Base-by-base conservation (phyloP, 53 echinoderm and acorn worm species). In the Paracentrotus lividus region DNA sequence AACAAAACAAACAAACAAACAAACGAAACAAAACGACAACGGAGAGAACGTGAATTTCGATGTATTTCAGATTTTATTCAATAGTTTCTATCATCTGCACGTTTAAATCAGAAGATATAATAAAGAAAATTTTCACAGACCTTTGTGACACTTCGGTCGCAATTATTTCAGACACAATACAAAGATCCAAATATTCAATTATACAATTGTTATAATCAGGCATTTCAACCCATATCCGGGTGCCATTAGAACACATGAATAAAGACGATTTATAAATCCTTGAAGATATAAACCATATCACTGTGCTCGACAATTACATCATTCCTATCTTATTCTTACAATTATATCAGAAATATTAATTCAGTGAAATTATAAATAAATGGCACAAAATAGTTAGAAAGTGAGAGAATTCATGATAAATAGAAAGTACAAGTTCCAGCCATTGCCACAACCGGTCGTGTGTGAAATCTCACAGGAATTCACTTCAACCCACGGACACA, bases 61-160 rank as follows among this genome's bases (percentile, higher is more conserved):
- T 81, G 81, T 81, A 81, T 81, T 81, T 81, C 81, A 81, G 81
- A 81, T 45, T 81, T 81, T 81, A 81, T 45, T 81, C 26, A 27
- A 45, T 13, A 81, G 33, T 8, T n/a, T 26, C n/a, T 45, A 9
- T 81, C 81, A 47, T 81, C 26, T 81, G 9, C 81, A 44, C 45
- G 47, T 47, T 81, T 21, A 77, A 43, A 81, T 81, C 23, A 81
- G 26, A 76, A 76, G 36, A 76, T 2, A 76, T 76, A 76, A 40
- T 76, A 76, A 42, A 76, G 34, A 13, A 0, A 32, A 33, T 32
- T 76, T 76, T 42, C 18, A 76, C 42, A 42, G 18, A 76, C 3
- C 42, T 40, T 72, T 72, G 72, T 36, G 36, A 69, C 69, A 69
- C 38, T 72, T 72, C 16, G 16, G 12, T 26, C 6, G 65, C 27